These are phyloP conservation scores for Crotophaga sulcirostris DNA, from an alignment of 2,113 vertebrate genomes.

Conservation along the genomic window DNA sequence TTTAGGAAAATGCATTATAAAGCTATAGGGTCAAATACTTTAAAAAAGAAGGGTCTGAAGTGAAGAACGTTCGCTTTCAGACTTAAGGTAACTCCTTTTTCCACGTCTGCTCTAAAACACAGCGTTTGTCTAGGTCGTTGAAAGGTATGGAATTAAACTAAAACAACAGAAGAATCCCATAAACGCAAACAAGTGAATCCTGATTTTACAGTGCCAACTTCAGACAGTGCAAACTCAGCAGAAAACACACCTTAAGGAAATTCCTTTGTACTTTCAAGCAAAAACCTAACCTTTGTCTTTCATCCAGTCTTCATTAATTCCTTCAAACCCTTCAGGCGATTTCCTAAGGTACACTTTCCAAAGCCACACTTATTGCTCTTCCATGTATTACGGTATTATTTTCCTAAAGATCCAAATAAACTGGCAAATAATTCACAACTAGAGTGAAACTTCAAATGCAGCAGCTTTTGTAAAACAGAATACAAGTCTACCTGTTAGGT, in stretches of 20 bases:
- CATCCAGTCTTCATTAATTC: background rate
- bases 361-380: background rate
- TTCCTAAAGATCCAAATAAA: background rate
- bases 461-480: background rate
- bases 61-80: background rate
- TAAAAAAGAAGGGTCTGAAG: background rate
- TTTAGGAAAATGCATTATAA: background rate
- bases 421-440: background rate
- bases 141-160: background rate
- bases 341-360: background rate
- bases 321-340: background rate
- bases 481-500: no score
- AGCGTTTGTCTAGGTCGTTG: background rate
- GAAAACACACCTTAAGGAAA: background rate
- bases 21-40: background rate
- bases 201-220: background rate
- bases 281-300: background rate
- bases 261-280: background rate
- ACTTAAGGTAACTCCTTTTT: background rate
- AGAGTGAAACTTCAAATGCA: background rate
- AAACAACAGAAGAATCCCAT: background rate
- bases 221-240: background rate
- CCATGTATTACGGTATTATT: background rate
- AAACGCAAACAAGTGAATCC: background rate
- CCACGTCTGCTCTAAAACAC: background rate